Base-by-base conservation (phyloP, 2,888 invertebrate species). In the Pristionchus japonicus region DNA sequence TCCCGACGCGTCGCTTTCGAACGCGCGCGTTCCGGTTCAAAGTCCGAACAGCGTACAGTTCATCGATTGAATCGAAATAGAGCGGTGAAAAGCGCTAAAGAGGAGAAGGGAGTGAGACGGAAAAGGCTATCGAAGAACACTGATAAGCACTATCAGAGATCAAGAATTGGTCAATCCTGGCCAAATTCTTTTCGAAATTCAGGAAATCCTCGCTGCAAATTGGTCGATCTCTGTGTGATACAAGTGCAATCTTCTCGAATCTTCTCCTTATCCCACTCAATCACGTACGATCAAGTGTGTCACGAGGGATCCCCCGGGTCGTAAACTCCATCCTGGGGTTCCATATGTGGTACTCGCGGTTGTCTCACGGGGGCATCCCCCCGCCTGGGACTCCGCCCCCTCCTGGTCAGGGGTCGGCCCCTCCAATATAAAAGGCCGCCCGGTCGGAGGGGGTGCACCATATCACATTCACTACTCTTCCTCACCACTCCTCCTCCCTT, bases 301-400 rank as follows among this genome's bases (percentile, higher is more conserved):
- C 74, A 74, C 40, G 74, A 74, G 74, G 74, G 11, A 34, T 43
- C 74, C 74, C 74, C 40, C 40, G 6, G 49, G 43, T 49, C 82
- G 49, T 49, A 80, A 80, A 47, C 82, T 43, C n/a, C n/a, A 82
- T 82, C 82, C 82, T 47, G 82, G 64, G 74, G 31, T 40, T n/a
- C 37, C 74, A 74, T 74, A 74, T n/a, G n/a, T 74, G 74, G 74
- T 74, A 82, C 82, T 17, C 52, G 4, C 31, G n/a, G n/a, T 49
- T 82, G 47, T 82, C 82, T 49, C 82, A 49, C 82, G 49, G 49
- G 82, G 82, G 82, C 49, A 49, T 49, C 40, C 47, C 82, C 82
- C 82, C 9, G 9, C 37, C 9, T 3, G 3, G 4, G 49, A 27
- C 82, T 82, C 82, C 52, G 82, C 82, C 52, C 77, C 77, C n/a